Percentiles rank a stretch among this genome's conserved stretches.
Conservation (phyloP, 2,797 vertebrate species). For the Enteromius anoplus region DNA sequence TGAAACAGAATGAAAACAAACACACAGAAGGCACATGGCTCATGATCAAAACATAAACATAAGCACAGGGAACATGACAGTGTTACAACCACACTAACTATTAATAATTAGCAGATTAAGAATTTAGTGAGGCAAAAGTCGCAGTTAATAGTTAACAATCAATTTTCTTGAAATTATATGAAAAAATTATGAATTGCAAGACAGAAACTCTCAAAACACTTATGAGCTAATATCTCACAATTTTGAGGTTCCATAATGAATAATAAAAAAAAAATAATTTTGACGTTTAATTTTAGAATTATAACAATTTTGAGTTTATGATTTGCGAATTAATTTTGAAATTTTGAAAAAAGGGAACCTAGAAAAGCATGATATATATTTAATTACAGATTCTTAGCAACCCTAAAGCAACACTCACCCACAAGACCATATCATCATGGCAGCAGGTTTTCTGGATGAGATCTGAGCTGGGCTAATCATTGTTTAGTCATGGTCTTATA, state of each 20-base stretch:
- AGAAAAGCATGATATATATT: background rate
- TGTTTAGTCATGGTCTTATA: slow-evolving; percentile 36
- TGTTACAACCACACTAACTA: too few species aligned
- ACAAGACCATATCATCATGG: slow-evolving; percentile 4
- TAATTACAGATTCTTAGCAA: background rate
- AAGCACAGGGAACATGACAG: too few species aligned
- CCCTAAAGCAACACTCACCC: slow-evolving; percentile 15
- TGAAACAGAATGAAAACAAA: too few species aligned
- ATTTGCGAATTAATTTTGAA: background rate
- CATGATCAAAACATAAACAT: too few species aligned
- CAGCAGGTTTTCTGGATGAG: slow-evolving; percentile 24
- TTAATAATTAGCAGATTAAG: too few species aligned
- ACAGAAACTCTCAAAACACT: background rate
- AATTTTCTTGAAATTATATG: background rate
- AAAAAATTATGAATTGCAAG: background rate
- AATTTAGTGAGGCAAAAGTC: too few species aligned
- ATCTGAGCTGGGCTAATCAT: slow-evolving; percentile 25
- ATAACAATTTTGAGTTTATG: background rate
- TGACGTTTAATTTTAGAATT: background rate
- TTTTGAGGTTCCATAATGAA: background rate
- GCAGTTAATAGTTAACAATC: too few species aligned
- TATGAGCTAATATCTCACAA: background rate
- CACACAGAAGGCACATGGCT: too few species aligned
- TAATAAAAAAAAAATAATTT: background rate
- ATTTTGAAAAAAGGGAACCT: background rate